A percentile compares a stretch with the other conserved stretches of the same genome.
These are phyloP conservation scores for Anolis carolinensis DNA, from an alignment of 2,113 vertebrate species.

Conservation along the genomic window DNA sequence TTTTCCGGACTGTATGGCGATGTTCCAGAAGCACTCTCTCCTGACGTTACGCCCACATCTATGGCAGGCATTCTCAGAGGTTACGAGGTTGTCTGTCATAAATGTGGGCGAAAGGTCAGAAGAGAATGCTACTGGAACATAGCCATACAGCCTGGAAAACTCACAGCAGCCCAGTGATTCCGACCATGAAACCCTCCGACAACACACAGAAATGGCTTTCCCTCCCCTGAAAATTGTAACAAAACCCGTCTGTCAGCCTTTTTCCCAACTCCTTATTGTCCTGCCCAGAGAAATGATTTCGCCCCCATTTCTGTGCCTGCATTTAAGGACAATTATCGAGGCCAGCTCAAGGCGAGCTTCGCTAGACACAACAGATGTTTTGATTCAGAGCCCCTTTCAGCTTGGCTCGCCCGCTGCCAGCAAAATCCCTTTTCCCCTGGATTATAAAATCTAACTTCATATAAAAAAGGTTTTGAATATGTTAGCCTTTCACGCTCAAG, in stretches of 20 bases:
- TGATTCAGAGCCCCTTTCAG: slow-evolving; percentile 65
- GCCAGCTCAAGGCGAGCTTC: slow-evolving; percentile 45
- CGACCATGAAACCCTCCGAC: too few relatives aligned
- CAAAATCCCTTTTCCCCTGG: slow-evolving; percentile 41
- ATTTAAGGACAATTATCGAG: slow-evolving; percentile 40
- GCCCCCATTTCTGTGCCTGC: background rate
- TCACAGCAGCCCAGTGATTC: too few relatives aligned
- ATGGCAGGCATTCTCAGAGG: too few relatives aligned
- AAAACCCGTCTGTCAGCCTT: background rate
- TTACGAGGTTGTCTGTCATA: too few relatives aligned
- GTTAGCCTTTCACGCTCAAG: slow-evolving; percentile 71
- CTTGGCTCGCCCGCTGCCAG: slow-evolving; percentile 58
- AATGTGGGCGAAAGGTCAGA: too few relatives aligned
- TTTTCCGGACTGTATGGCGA: too few relatives aligned
- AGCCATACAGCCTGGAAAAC: too few relatives aligned
- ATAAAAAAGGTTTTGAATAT: slow-evolving; percentile 72
- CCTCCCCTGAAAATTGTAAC: background rate
- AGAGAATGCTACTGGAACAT: too few relatives aligned
- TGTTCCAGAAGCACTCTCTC: too few relatives aligned
- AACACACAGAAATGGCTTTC: background rate
- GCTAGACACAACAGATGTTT: slow-evolving; percentile 66
- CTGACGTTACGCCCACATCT: too few relatives aligned
- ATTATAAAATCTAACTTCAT: background rate
- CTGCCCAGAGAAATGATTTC: background rate
- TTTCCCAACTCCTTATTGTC: too few relatives aligned